Evolutionary conservation across 2,888 invertebrate species (phyloP).

Genomic region (Rhagonycha fulva): DNA sequence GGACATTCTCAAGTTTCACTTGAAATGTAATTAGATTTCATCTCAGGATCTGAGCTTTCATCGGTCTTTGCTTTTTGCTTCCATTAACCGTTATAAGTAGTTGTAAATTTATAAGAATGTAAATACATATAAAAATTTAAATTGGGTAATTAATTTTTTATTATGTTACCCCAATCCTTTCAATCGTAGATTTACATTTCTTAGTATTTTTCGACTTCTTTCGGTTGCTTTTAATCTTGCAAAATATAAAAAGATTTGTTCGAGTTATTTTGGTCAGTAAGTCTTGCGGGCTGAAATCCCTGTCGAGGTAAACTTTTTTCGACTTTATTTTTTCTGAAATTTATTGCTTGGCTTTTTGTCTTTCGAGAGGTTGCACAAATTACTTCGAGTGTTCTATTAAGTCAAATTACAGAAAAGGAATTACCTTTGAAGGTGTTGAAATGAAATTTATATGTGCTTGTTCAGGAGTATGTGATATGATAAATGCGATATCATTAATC

Average conservation of each 20-base stretch:
- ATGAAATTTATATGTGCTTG: neutral
- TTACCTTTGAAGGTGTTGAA: neutral
- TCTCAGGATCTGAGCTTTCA: conserved; percentile 24
- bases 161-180: neutral
- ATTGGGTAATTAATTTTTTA: neutral
- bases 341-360: neutral
- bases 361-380: neutral
- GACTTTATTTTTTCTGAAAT: neutral
- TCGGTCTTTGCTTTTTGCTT: neutral
- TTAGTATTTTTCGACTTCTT: neutral
- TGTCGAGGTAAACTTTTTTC: neutral
- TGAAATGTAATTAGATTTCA: conserved; percentile 34
- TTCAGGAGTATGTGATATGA: neutral
- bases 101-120: neutral
- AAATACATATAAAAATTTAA: neutral
- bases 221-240: neutral
- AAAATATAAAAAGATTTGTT: neutral
- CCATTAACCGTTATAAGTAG: neutral
- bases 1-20: conserved; percentile 36
- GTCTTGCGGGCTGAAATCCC: neutral
- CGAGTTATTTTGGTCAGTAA: neutral
- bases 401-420: neutral
- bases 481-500: neutral
- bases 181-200: neutral
- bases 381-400: neutral